Evolutionary conservation across 2,888 invertebrate species (phyloP), one percentile per base, ranked within the genome.

Genomic region (Apoda limacodes): DNA sequence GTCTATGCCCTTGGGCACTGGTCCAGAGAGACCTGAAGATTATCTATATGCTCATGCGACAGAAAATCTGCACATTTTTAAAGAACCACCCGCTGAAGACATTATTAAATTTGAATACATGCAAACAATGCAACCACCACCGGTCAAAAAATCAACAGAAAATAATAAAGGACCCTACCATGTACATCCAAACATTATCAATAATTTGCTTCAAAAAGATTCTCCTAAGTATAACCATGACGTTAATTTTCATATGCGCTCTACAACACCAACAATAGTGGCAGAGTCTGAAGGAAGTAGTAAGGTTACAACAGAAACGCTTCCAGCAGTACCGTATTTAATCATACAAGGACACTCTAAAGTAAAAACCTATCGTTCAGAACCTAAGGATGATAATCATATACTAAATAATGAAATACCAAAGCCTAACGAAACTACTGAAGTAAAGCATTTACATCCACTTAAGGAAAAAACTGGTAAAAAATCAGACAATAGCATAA

Each of bases 301-400:
- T n/a, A 61, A 56, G 39, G 42, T 57, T 21, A 55, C 66, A 12
- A 64, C 65, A 4, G 71, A 69, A 48, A 82, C 85, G 41, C 84
- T 87, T 0, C 67, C 75, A 2, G 82, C 85, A 30, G 87, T 89
- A 0, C 66, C 88, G 83, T 91, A 91, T 52, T 74, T 92, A 13
- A 92, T 92, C 14, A 92, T 92, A 46, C 90, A 92, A 62, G 92
- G 92, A 0, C 92, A 92, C 59, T 92, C 92, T 1, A 92, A 92
- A 70, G 92, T 92, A 1, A 92, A 92, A 70, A 92, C 89, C 0
- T 92, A 92, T 52, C 88, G 91, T 9, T 87, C 89, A 1, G 82
- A 82, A 39, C 82, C 82, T 34, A 67, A 66, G 47, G 35, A 54
- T 17, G 74, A 75, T 14, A 68, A 72, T 35, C 55, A 61, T 22